These are phyloP conservation scores for Bos taurus DNA, from an alignment of 2,113 vertebrate genomes.

Conservation along the genomic window DNA sequence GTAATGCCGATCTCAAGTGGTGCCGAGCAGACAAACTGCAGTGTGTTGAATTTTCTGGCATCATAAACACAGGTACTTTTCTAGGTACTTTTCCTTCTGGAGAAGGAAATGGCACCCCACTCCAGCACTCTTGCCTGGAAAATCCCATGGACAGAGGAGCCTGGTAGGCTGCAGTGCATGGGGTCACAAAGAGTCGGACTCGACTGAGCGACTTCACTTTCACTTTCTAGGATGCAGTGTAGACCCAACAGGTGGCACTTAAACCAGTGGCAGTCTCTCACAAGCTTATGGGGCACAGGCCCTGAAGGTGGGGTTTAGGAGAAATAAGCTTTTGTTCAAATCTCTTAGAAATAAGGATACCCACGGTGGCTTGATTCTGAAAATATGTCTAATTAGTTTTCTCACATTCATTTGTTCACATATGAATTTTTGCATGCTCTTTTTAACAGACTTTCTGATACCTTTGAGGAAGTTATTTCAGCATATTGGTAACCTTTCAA, in stretches of 20 bases:
- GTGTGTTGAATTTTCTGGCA: constrained; percentile 42
- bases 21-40: neutral
- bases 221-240: neutral
- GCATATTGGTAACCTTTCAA: neutral
- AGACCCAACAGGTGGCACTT: neutral
- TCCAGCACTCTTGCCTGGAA: too few relatives aligned
- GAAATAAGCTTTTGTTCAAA: neutral
- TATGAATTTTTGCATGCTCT: neutral
- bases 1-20: constrained; percentile 7
- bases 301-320: neutral
- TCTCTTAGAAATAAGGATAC: neutral
- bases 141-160: too few relatives aligned
- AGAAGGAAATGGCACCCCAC: too few relatives aligned
- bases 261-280: neutral
- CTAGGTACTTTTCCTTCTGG: neutral
- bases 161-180: too few relatives aligned
- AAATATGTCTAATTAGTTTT: neutral
- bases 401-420: neutral
- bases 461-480: neutral
- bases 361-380: neutral
- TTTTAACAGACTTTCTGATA: neutral
- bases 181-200: too few relatives aligned
- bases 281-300: neutral
- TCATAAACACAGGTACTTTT: constrained; percentile 40
- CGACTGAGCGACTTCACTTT: neutral